Evolutionary conservation across 1,140 invertebrate species (phyloP).

Genomic region (Drosophila neocordata): DNA sequence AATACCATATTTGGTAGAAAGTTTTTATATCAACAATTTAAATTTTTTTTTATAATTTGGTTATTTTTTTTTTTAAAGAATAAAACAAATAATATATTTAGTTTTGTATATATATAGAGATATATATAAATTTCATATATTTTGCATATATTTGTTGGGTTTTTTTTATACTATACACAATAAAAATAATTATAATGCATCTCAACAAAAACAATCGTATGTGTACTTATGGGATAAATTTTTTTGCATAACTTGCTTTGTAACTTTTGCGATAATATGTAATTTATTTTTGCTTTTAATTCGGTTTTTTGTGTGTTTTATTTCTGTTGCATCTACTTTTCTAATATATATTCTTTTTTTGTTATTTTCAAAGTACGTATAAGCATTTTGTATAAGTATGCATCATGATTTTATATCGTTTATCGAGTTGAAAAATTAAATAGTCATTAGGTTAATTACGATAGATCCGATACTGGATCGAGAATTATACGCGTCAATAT

Average conservation of each 20-base stretch:
- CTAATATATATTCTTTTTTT: slow-evolving; percentile 6
- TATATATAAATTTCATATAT: slow-evolving; percentile 54
- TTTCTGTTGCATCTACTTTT: slow-evolving; percentile 9
- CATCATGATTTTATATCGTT: slow-evolving; percentile 30
- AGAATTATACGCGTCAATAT: slow-evolving; percentile 46
- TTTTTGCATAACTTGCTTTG: slow-evolving; percentile 34
- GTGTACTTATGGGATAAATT: slow-evolving; percentile 51
- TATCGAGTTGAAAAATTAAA: slow-evolving; percentile 26
- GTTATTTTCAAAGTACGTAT: slow-evolving; percentile 9
- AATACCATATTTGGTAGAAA: no score
- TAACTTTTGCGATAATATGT: slow-evolving; percentile 44
- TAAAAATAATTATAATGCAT: slow-evolving; percentile 51
- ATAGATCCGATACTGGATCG: slow-evolving; percentile 33
- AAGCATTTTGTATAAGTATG: slow-evolving; percentile 27
- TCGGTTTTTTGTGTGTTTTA: not conserved
- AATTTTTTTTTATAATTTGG: no score
- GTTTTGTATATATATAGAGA: slow-evolving; percentile 35
- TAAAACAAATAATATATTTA: not conserved
- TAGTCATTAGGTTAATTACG: slow-evolving; percentile 34
- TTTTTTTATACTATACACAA: slow-evolving; percentile 46
- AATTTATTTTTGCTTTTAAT: slow-evolving; percentile 5
- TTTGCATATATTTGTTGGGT: slow-evolving; percentile 58
- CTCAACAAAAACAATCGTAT: slow-evolving; percentile 56
- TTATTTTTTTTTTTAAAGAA: not conserved
- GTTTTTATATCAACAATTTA: no score